Evolutionary conservation across 2,888 invertebrate genomes (phyloP).

Genomic region (Shargacucullia verbasci): DNA sequence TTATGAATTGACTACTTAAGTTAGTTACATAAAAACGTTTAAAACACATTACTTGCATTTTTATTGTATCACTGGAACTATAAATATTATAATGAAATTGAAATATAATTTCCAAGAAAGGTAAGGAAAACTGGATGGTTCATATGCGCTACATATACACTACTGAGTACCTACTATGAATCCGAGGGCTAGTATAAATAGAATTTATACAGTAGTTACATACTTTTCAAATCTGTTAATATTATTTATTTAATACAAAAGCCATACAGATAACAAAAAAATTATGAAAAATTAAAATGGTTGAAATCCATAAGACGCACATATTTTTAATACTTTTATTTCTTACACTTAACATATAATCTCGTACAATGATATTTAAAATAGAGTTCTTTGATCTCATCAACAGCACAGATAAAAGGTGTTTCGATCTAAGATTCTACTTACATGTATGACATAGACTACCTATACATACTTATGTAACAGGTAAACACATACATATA

Average conservation of each 20-base stretch:
- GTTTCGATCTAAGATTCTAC: constrained; percentile 60
- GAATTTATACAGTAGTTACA: no score
- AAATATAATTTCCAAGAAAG: no score
- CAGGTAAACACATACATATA: constrained; percentile 52
- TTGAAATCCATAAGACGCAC: constrained; percentile 34
- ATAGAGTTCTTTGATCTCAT: constrained; percentile 83
- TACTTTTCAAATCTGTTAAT: no score
- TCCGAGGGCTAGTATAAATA: no score
- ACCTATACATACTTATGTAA: constrained; percentile 44
- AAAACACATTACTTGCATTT: constrained; percentile 15
- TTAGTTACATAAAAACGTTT: constrained; percentile 30
- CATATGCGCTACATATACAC: no score
- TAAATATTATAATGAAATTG: no score
- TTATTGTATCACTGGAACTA: constrained; percentile 6
- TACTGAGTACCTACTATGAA: no score
- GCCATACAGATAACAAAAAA: no score
- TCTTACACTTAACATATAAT: constrained; percentile 85
- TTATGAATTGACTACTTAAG: constrained; percentile 7
- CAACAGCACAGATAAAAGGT: constrained; percentile 77
- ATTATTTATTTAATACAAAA: no score
- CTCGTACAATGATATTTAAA: constrained; percentile 87
- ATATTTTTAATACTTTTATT: constrained; percentile 76
- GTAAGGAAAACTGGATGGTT: no score
- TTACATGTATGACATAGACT: constrained; percentile 50
- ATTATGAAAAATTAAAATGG: no score